These are phyloP conservation scores for Tridacna crocea DNA, from an alignment of 2,888 invertebrate species.

Conservation along the genomic window DNA sequence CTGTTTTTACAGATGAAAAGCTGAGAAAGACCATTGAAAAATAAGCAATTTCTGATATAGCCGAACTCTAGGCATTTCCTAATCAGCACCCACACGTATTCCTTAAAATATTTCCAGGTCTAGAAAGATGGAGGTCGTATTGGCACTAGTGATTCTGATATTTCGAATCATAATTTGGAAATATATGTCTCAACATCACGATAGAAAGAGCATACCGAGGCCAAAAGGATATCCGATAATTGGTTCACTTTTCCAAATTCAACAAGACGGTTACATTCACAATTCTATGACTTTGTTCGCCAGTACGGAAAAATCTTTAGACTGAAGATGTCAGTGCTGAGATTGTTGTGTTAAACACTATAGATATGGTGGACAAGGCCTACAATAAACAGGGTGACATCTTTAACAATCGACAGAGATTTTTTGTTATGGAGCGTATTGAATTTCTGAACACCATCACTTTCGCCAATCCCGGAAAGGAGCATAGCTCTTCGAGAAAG, in stretches of 20 bases:
- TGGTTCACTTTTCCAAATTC: too few species aligned
- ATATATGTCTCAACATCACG: neutral
- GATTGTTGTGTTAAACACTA: neutral
- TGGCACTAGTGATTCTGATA: too few species aligned
- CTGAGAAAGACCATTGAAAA: too few species aligned
- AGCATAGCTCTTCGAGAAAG: too few species aligned
- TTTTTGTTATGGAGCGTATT: neutral
- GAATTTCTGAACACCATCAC: neutral
- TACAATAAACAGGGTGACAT: neutral
- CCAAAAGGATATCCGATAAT: neutral
- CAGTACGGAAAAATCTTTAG: too few species aligned
- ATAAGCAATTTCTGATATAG: too few species aligned
- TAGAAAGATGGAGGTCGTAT: too few species aligned
- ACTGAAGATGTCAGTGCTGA: neutral
- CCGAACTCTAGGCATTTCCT: too few species aligned
- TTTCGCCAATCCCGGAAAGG: neutral
- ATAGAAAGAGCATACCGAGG: neutral
- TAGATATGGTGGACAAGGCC: neutral
- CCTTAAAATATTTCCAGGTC: too few species aligned
- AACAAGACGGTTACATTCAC: neutral
- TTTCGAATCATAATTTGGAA: too few species aligned
- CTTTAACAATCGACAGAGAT: neutral
- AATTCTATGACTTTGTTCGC: neutral
- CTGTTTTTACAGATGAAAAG: too few species aligned
- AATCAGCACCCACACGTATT: too few species aligned